Evolutionary conservation across 2,797 vertebrate species (phyloP).

Genomic region (Scolopax rusticola): DNA sequence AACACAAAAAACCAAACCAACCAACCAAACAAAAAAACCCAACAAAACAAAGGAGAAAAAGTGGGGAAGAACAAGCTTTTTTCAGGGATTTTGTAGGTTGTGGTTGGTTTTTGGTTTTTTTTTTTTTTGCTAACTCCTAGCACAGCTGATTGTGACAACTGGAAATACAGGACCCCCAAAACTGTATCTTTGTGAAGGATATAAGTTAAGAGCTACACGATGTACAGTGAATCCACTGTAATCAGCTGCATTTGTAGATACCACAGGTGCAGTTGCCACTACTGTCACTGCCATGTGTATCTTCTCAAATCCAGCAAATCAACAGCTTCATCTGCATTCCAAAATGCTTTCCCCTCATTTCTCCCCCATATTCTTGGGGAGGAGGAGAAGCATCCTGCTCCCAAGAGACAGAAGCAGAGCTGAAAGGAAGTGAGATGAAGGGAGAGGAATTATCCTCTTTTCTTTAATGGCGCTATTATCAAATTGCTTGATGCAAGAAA

Average conservation of each 20-base stretch:
- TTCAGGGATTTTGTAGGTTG: not conserved
- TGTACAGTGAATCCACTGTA: not conserved
- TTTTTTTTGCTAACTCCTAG: not conserved
- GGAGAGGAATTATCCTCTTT: not conserved
- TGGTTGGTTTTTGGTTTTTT: too few relatives aligned
- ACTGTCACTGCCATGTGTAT: accelerated
- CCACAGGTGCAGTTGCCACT: not conserved
- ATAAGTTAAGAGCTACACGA: not conserved
- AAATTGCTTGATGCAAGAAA: not conserved
- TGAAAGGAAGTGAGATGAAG: not conserved
- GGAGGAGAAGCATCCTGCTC: not conserved
- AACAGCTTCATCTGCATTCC: not conserved
- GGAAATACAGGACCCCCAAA: not conserved
- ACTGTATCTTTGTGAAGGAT: accelerated
- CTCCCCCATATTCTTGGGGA: not conserved
- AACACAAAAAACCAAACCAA: too few relatives aligned
- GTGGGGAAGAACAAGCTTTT: not conserved
- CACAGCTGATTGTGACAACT: not conserved
- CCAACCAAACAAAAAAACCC: too few relatives aligned
- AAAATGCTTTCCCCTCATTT: not conserved
- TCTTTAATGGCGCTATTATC: not conserved
- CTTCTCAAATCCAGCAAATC: not conserved
- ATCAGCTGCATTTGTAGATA: not conserved
- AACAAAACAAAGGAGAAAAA: too few relatives aligned
- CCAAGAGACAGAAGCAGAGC: not conserved